Conservation (phyloP, 53 echinoderm and acorn worm genomes). For the Temnopleurus reevesii region DNA sequence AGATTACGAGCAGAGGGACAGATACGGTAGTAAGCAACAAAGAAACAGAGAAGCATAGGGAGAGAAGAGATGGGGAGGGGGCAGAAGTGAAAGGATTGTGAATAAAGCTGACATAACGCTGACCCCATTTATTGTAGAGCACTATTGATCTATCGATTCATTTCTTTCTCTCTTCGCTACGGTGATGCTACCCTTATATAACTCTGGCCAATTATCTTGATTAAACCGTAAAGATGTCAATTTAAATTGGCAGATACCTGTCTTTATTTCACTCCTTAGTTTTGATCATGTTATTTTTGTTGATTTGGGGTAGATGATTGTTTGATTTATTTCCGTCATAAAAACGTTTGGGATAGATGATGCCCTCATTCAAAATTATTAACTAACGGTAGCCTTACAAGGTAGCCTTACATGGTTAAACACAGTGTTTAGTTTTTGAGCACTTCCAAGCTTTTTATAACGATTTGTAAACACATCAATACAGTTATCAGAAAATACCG, state of each 20-base stretch:
- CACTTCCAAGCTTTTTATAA: too few relatives aligned
- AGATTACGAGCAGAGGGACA: too few relatives aligned
- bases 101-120: not conserved
- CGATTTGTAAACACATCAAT: too few relatives aligned
- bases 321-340: not conserved
- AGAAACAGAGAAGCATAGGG: not conserved
- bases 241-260: not conserved
- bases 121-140: not conserved
- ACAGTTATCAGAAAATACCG: too few relatives aligned
- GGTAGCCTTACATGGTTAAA: too few relatives aligned
- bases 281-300: not conserved
- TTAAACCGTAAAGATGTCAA: not conserved
- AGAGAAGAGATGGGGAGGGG: too few relatives aligned
- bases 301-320: not conserved
- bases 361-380: not conserved
- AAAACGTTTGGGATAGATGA: not conserved
- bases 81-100: not conserved
- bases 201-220: not conserved
- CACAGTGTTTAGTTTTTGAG: too few relatives aligned
- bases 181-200: not conserved
- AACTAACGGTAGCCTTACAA: not conserved
- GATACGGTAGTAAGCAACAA: not conserved
- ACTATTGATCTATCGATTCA: not conserved
- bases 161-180: not conserved
- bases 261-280: not conserved